Evolutionary conservation across 2,888 invertebrate genomes (phyloP).

Genomic region (Cactoblastis cactorum): DNA sequence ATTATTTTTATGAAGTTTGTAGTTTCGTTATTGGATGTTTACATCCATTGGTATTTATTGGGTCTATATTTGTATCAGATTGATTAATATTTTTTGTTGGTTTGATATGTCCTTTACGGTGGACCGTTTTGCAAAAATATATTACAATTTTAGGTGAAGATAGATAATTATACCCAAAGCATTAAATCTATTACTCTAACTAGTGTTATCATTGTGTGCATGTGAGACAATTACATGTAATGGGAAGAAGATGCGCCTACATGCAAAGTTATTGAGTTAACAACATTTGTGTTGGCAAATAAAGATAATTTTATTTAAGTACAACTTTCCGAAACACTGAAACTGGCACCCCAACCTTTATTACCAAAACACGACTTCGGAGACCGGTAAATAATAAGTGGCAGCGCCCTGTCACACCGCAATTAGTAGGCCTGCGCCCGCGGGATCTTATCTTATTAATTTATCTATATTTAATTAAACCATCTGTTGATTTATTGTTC

Average conservation of each 20-base stretch:
- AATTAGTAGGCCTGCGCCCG: slow-evolving; percentile 4
- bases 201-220: too few relatives aligned
- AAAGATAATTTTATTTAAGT: too few relatives aligned
- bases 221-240: too few relatives aligned
- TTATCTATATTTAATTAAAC: slow-evolving; percentile 21
- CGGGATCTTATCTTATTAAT: slow-evolving; percentile 18
- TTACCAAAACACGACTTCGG: not conserved
- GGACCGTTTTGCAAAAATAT: too few relatives aligned
- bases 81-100: not conserved
- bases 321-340: not conserved
- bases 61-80: not conserved
- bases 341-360: not conserved
- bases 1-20: slow-evolving; percentile 5
- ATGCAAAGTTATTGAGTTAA: too few relatives aligned
- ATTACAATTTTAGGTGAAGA: not conserved
- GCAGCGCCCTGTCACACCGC: slow-evolving; percentile 3
- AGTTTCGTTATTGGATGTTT: slow-evolving; percentile 2
- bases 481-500: slow-evolving; percentile 12
- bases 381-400: slow-evolving; percentile 8
- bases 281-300: too few relatives aligned
- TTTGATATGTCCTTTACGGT: too few relatives aligned
- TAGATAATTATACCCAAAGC: too few relatives aligned
- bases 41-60: not conserved
- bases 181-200: too few relatives aligned
- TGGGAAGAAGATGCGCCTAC: too few relatives aligned